phyloP scores from a whole-genome alignment of 92 coral and sea anemone genomes.

The Porites divaricata region DNA sequence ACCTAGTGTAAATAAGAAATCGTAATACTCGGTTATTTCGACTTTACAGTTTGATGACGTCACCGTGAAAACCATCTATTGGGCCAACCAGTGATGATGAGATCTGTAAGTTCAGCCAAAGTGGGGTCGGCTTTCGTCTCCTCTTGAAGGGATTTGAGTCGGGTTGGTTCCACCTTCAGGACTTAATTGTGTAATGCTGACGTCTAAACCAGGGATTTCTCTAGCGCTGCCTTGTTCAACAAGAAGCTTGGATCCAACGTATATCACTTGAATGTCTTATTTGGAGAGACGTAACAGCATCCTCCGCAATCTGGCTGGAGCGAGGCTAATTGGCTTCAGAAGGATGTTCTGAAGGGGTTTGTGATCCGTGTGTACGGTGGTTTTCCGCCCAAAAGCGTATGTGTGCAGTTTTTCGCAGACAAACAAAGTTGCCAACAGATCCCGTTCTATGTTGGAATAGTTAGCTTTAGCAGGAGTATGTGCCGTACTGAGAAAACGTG shows the following conservation, averaged over 20 bases:
- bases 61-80: too few relatives aligned
- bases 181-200: constrained; percentile 67
- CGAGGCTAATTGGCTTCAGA: constrained; percentile 63
- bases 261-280: constrained; percentile 57
- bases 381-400: constrained; percentile 65
- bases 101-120: constrained; percentile 36
- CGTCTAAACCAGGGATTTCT: constrained; percentile 63
- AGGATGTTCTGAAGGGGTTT: constrained; percentile 70
- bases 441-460: constrained; percentile 76
- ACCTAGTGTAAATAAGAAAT: too few relatives aligned
- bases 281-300: constrained; percentile 64
- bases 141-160: constrained; percentile 52
- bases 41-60: too few relatives aligned
- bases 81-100: constrained; percentile 76
- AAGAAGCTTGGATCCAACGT: constrained; percentile 54
- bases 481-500: constrained; percentile 68
- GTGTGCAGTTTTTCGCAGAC: constrained; percentile 71
- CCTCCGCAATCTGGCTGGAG: constrained; percentile 60
- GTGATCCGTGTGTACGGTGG: constrained; percentile 68
- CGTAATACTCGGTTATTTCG: too few relatives aligned
- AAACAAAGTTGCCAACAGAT: constrained; percentile 66
- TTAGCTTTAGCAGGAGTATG: constrained; percentile 64
- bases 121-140: constrained; percentile 56
- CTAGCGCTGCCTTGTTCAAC: constrained; percentile 41
- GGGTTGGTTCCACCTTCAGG: constrained; percentile 67